phyloP scores from a whole-genome alignment of 2,888 invertebrate genomes.

The Spialia ferax region DNA sequence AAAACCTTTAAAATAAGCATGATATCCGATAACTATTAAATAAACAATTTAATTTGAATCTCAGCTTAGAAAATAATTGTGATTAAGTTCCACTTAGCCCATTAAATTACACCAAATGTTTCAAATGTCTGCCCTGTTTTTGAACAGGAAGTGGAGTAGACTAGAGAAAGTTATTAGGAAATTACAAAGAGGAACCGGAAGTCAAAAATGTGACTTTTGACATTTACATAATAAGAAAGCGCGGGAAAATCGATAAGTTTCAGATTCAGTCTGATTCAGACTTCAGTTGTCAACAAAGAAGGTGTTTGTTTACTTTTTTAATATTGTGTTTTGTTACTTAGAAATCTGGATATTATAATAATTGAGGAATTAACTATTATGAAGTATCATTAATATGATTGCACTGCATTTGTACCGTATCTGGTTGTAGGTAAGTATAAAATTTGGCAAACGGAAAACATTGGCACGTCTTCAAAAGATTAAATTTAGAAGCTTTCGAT shows the following conservation, averaged over 20 bases:
- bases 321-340: too few relatives aligned
- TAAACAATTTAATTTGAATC: too few relatives aligned
- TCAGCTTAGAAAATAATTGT: too few relatives aligned
- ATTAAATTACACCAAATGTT: conserved; percentile 8
- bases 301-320: too few relatives aligned
- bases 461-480: conserved; percentile 73
- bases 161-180: too few relatives aligned
- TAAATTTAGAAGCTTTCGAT: conserved; percentile 64
- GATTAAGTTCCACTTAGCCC: too few relatives aligned
- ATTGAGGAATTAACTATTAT: neutral
- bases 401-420: neutral
- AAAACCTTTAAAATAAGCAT: too few relatives aligned
- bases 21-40: too few relatives aligned
- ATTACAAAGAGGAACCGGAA: neutral
- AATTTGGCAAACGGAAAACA: conserved; percentile 50
- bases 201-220: neutral
- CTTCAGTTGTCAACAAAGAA: too few relatives aligned
- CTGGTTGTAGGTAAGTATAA: conserved; percentile 24
- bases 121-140: neutral
- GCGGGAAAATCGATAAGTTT: neutral
- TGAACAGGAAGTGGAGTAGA: neutral
- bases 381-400: neutral
- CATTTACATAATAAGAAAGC: neutral
- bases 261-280: too few relatives aligned
- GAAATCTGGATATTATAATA: too few relatives aligned